Conservation (phyloP, 2,888 invertebrate genomes). For the Agrotis segetum region DNA sequence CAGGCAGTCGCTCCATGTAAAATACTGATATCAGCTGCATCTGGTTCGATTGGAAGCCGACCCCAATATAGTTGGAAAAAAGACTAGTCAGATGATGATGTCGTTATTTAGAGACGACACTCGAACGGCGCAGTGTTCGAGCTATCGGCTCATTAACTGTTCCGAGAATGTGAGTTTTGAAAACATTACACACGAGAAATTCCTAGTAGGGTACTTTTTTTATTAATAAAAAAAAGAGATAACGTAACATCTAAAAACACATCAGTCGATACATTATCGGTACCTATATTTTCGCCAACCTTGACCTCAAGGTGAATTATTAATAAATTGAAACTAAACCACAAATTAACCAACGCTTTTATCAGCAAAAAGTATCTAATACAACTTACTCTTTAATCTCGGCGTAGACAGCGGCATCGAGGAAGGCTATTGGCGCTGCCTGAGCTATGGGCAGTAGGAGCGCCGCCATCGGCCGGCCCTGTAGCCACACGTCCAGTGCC, state of each 20-base stretch:
- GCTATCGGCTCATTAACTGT: not conserved
- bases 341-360: too few relatives aligned
- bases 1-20: too few relatives aligned
- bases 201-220: too few relatives aligned
- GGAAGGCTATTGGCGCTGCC: conserved; percentile 97
- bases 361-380: not conserved
- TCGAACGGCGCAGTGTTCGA: too few relatives aligned
- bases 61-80: too few relatives aligned
- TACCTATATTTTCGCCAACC: conserved; percentile 7
- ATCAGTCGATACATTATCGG: not conserved
- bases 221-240: too few relatives aligned
- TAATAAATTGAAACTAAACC: not conserved
- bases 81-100: too few relatives aligned
- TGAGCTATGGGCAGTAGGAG: conserved; percentile 95
- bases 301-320: not conserved
- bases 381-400: conserved; percentile 97
- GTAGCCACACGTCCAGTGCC: conserved; percentile 98
- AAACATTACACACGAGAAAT: not conserved
- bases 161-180: too few relatives aligned
- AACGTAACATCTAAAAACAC: not conserved
- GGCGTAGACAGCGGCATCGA: conserved; percentile 98
- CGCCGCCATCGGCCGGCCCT: conserved; percentile 96
- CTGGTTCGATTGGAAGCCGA: too few relatives aligned
- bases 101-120: not conserved
- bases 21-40: too few relatives aligned